Conservation (phyloP, 2,797 vertebrate species). For the Sebastes umbrosus region DNA sequence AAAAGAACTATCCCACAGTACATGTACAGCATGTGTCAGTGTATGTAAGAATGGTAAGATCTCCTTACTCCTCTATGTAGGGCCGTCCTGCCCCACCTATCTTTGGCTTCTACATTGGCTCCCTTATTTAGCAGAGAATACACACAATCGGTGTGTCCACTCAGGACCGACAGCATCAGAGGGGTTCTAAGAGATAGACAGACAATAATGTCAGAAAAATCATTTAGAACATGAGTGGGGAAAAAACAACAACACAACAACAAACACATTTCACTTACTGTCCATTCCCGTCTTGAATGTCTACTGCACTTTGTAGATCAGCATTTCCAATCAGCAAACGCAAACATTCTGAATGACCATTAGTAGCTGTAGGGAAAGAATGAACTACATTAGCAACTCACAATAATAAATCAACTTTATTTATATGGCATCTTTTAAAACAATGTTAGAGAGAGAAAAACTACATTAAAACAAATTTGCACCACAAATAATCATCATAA, state of each 20-base stretch:
- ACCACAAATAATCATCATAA: too few relatives aligned
- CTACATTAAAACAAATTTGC: neutral
- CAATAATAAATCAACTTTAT: neutral
- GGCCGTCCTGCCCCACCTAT: slow-evolving; percentile 96
- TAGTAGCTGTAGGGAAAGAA: slow-evolving; percentile 85
- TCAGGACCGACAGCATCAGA: slow-evolving; percentile 95
- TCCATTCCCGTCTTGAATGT: slow-evolving; percentile 97
- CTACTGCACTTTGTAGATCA: slow-evolving; percentile 94
- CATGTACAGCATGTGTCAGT: neutral
- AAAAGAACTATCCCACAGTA: neutral
- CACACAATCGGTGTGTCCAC: slow-evolving; percentile 96
- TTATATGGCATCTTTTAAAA: neutral
- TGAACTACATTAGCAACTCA: neutral
- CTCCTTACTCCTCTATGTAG: slow-evolving; percentile 93
- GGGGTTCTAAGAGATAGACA: slow-evolving; percentile 86
- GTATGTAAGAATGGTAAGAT: neutral
- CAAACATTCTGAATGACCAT: slow-evolving; percentile 98
- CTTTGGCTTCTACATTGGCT: slow-evolving; percentile 97
- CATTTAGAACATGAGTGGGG: neutral
- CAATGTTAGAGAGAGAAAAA: neutral
- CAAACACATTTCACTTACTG: slow-evolving; percentile 85
- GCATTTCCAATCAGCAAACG: slow-evolving; percentile 96
- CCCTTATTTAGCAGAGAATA: slow-evolving; percentile 97
- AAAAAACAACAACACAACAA: neutral
- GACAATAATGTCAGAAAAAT: slow-evolving; percentile 3